Conservation (phyloP, 1,140 invertebrate species). For the Brachionus sp. region DNA sequence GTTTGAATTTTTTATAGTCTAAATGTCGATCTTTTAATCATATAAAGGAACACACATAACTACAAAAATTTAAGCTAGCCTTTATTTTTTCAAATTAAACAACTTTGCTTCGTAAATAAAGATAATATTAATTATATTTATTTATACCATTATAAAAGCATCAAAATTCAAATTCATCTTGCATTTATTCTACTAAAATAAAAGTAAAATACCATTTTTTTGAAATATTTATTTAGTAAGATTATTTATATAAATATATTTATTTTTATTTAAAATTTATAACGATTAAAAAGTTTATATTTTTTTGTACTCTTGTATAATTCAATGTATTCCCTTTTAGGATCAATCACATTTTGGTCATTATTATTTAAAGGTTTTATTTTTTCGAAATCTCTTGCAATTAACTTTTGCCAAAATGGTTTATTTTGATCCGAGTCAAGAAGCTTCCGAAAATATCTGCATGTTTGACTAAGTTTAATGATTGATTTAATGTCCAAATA, state of each 20-base stretch:
- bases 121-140: neutral
- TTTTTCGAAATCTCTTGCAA: constrained; percentile 5
- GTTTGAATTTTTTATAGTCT: neutral
- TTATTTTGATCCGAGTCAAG: neutral
- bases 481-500: constrained; percentile 27
- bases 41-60: neutral
- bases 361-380: neutral
- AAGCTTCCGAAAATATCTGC: neutral
- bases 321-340: neutral
- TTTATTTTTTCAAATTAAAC: neutral
- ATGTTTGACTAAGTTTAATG: constrained; percentile 7
- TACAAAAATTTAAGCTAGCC: neutral
- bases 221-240: too few relatives aligned
- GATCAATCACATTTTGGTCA: neutral
- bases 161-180: neutral
- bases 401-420: constrained; percentile 13
- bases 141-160: neutral
- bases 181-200: neutral
- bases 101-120: neutral
- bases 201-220: too few relatives aligned
- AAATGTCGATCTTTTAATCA: neutral
- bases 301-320: neutral
- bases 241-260: too few relatives aligned
- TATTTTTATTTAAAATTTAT: neutral
- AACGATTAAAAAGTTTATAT: neutral